Conservation (phyloP, 2,113 vertebrate species). For the Mungos mungo region DNA sequence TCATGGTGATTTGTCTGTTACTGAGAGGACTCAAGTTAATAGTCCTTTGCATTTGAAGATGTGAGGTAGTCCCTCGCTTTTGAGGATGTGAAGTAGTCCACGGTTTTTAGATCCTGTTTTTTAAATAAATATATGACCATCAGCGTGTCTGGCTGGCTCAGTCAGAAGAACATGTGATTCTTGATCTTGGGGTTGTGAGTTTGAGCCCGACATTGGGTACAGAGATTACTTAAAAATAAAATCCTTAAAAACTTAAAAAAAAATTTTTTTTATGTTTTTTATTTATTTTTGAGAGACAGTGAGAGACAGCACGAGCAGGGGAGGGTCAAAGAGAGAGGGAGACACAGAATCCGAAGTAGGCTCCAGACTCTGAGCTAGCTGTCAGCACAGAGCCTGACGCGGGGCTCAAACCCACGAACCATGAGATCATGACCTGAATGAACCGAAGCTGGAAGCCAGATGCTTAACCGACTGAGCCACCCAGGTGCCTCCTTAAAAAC, state of each 20-base stretch:
- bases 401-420: too few relatives aligned
- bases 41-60: constrained; percentile 20
- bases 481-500: too few relatives aligned
- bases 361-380: too few relatives aligned
- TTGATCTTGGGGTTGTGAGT: not conserved
- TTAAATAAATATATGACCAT: not conserved
- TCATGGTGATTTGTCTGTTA: constrained; percentile 29
- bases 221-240: not conserved
- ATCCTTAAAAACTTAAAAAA: not conserved
- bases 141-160: not conserved
- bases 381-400: too few relatives aligned
- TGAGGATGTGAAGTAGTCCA: not conserved
- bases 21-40: constrained; percentile 17
- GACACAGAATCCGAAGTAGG: too few relatives aligned
- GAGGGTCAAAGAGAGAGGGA: too few relatives aligned
- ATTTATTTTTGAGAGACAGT: too few relatives aligned
- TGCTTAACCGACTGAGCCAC: too few relatives aligned
- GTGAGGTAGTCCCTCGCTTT: not conserved
- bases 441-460: too few relatives aligned
- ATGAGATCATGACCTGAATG: too few relatives aligned
- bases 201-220: not conserved
- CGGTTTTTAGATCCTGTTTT: not conserved
- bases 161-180: not conserved
- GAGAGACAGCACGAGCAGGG: too few relatives aligned
- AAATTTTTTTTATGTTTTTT: too few relatives aligned